A percentile compares a stretch with the other conserved stretches of the same genome.
phyloP scores from a whole-genome alignment of 1,140 invertebrate species.

The Triops longicaudatus region DNA sequence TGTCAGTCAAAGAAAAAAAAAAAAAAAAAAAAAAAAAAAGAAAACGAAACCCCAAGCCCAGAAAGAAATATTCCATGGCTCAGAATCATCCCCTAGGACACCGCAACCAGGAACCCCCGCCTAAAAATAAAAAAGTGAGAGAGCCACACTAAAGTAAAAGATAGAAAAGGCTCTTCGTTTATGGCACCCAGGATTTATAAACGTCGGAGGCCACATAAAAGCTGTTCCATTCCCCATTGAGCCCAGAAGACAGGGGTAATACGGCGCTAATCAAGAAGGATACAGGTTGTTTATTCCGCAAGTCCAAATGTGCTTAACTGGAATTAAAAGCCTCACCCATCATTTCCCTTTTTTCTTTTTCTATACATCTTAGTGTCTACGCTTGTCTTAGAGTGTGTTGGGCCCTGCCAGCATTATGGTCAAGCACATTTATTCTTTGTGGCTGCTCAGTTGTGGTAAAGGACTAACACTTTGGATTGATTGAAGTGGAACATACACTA shows the following conservation, averaged over 20 bases:
- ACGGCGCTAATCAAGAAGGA: constrained; percentile 14
- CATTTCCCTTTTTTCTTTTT: neutral
- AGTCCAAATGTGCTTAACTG: neutral
- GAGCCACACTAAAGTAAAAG: neutral
- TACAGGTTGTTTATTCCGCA: constrained; percentile 1
- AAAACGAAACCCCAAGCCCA: too few relatives aligned
- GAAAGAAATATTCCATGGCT: neutral
- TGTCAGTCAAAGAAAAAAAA: neutral
- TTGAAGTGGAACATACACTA: too few relatives aligned
- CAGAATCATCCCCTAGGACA: neutral
- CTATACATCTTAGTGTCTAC: neutral
- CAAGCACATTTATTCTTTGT: too few relatives aligned
- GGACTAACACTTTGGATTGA: too few relatives aligned
- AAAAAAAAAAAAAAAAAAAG: neutral
- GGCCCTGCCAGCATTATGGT: too few relatives aligned
- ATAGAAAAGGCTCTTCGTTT: neutral
- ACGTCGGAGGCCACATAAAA: neutral
- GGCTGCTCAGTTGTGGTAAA: too few relatives aligned
- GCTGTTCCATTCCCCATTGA: neutral
- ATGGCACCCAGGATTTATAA: neutral
- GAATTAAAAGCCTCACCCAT: constrained; percentile 6
- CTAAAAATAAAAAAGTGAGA: neutral
- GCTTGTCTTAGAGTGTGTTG: neutral
- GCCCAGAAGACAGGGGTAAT: neutral
- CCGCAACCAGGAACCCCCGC: neutral